Evolutionary conservation across 2,888 invertebrate species (phyloP).

Genomic region (Ichneumoninae sp.): DNA sequence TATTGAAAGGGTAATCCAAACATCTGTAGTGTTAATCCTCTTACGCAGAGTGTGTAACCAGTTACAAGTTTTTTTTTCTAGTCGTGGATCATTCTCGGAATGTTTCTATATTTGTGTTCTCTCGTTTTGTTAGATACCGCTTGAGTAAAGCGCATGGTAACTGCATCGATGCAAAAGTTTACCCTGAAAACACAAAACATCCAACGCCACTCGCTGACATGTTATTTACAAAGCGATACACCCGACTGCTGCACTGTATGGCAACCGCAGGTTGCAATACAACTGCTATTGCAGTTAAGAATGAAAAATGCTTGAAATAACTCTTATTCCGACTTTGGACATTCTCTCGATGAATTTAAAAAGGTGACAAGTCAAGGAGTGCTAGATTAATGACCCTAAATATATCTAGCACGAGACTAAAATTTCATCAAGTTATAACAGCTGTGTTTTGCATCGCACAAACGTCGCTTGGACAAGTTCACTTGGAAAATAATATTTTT

Average conservation of each 20-base stretch:
- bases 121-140: neutral
- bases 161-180: neutral
- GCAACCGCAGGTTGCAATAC: neutral
- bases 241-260: neutral
- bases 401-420: too few relatives aligned
- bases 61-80: neutral
- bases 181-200: neutral
- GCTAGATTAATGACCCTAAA: too few relatives aligned
- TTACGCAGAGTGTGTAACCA: neutral
- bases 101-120: neutral
- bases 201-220: neutral
- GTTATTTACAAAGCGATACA: neutral
- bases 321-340: too few relatives aligned
- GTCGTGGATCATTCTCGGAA: neutral
- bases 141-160: neutral
- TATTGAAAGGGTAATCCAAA: neutral
- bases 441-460: too few relatives aligned
- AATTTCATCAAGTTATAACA: too few relatives aligned
- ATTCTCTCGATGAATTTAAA: too few relatives aligned
- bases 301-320: neutral
- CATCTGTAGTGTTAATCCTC: conserved; percentile 25
- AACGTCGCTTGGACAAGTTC: too few relatives aligned
- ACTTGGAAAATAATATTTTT: too few relatives aligned
- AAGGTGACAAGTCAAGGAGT: too few relatives aligned
- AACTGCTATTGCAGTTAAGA: neutral